Percentiles rank a stretch among this genome's conserved stretches.
Evolutionary conservation across 2,888 invertebrate species (phyloP).

Genomic region (Drosophila yooni): DNA sequence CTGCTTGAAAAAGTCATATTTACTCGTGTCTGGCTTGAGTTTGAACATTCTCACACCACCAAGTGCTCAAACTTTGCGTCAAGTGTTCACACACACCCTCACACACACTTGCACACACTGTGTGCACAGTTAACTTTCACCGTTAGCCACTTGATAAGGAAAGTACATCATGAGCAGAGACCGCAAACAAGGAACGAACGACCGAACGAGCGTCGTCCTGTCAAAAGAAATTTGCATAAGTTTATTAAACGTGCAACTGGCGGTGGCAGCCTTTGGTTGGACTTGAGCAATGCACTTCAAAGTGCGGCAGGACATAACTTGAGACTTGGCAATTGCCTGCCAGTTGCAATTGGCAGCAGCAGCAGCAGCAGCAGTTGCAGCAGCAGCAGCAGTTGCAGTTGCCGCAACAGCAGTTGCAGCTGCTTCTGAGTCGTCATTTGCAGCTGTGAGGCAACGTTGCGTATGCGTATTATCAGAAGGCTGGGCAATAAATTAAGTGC

Average conservation of each 20-base stretch:
- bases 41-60: conserved; percentile 1
- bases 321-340: conserved; percentile 28
- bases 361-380: conserved; percentile 36
- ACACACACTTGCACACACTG: conserved; percentile 2
- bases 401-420: conserved; percentile 37
- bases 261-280: conserved; percentile 26
- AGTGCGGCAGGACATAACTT: conserved; percentile 51
- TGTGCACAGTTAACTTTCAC: conserved; percentile 40
- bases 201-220: conserved; percentile 9
- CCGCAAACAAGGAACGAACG: conserved; percentile 23
- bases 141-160: conserved; percentile 40
- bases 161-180: conserved; percentile 48
- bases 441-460: conserved; percentile 54
- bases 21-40: neutral
- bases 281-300: conserved; percentile 31
- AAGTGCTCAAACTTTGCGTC: conserved; percentile 17
- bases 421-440: conserved; percentile 47
- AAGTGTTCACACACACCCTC: conserved; percentile 15
- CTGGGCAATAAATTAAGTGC: conserved; percentile 76
- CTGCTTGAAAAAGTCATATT: neutral
- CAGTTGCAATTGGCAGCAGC: conserved; percentile 6
- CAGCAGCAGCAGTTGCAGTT: conserved; percentile 38
- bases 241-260: conserved; percentile 57
- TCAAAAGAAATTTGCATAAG: conserved; percentile 69
- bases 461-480: conserved; percentile 68